Conservation (phyloP, 2,113 vertebrate genomes). For the Xiphophorus maculatus region DNA sequence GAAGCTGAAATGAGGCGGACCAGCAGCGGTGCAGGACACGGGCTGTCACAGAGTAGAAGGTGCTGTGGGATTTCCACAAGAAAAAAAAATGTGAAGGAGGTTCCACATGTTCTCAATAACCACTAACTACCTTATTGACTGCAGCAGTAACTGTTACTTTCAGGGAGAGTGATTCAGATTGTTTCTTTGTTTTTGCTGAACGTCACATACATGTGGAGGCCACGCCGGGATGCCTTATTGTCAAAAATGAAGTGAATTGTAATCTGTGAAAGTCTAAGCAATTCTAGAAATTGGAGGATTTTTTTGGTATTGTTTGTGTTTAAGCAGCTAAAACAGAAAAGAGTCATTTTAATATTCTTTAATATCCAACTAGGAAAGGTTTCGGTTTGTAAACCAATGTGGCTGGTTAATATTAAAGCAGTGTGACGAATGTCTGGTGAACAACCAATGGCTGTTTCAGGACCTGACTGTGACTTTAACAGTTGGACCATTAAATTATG, state of each 20-base stretch:
- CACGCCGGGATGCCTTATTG: not conserved
- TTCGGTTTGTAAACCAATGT: not conserved
- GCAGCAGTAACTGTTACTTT: not conserved
- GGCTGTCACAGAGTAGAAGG: slow-evolving; percentile 2
- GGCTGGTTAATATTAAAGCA: not conserved
- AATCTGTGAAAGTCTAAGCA: not conserved
- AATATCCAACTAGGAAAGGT: not conserved
- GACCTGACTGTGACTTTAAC: not conserved
- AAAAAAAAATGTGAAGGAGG: not conserved
- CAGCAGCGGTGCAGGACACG: slow-evolving; percentile 65
- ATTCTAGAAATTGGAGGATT: too few species aligned
- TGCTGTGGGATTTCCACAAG: not conserved
- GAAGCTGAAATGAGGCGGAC: not conserved
- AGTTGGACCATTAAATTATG: not conserved
- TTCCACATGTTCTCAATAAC: not conserved
- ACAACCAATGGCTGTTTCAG: not conserved
- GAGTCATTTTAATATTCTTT: not conserved
- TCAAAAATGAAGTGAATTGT: not conserved
- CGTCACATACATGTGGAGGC: not conserved
- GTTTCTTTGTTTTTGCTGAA: not conserved
- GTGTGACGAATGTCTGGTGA: not conserved
- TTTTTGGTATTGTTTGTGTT: too few species aligned
- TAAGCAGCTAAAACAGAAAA: not conserved
- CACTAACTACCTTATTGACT: not conserved
- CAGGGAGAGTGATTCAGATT: not conserved